phyloP scores from a whole-genome alignment of 2,888 invertebrate species.

The Oscheius sp. region DNA sequence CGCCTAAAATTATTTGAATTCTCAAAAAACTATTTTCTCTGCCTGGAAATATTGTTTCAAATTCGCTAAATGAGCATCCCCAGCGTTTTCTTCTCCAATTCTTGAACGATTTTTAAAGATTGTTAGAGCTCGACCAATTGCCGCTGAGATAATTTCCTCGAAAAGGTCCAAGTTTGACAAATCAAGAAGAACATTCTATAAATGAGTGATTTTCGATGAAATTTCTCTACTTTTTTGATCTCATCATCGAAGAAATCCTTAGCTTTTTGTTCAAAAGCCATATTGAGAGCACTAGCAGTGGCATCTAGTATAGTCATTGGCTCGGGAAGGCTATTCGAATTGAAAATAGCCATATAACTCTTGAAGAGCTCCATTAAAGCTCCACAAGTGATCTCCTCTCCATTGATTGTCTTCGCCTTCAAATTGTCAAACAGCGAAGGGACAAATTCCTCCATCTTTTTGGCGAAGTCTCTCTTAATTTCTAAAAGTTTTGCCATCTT shows the following conservation, averaged over 20 bases:
- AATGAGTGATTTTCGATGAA: background rate
- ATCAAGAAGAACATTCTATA: background rate
- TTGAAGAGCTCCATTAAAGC: constrained; percentile 95
- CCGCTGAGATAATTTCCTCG: background rate
- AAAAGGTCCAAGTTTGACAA: background rate
- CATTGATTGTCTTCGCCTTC: constrained; percentile 91
- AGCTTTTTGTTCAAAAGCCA: background rate
- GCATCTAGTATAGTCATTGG: constrained; percentile 93
- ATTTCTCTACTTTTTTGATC: background rate
- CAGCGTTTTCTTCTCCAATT: background rate
- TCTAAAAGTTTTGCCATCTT: constrained; percentile 70
- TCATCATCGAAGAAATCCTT: constrained; percentile 2
- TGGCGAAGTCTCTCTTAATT: constrained; percentile 89
- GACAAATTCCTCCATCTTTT: constrained; percentile 83
- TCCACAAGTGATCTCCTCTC: constrained; percentile 86
- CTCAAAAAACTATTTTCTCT: background rate
- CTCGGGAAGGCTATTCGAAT: constrained; percentile 94
- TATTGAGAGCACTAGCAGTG: constrained; percentile 10
- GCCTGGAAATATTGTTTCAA: background rate
- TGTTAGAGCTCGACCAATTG: background rate
- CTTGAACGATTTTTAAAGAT: background rate
- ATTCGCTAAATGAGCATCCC: background rate
- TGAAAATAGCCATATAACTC: constrained; percentile 93
- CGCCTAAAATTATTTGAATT: background rate
- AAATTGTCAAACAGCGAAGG: constrained; percentile 90